Percentiles rank a stretch among this genome's conserved stretches.
Conservation (phyloP, 2,113 vertebrate species). For the Dicentrarchus labrax region DNA sequence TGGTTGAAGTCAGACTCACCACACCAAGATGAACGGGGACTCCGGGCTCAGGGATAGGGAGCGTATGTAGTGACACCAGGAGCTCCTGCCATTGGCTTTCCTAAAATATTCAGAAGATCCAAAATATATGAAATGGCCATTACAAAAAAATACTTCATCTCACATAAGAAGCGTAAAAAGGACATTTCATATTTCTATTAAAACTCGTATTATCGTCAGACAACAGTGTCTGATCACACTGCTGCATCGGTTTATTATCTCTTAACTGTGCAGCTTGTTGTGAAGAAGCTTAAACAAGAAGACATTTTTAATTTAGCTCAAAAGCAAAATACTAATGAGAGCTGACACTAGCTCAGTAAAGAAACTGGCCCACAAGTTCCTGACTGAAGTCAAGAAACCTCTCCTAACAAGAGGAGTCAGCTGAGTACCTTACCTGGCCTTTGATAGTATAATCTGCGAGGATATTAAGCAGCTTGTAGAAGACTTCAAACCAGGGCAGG, state of each 20-base stretch:
- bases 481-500: constrained; percentile 98
- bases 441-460: constrained; percentile 95
- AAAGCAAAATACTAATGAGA: background rate
- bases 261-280: background rate
- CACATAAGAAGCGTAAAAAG: background rate
- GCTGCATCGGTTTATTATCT: background rate
- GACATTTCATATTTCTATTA: background rate
- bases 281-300: background rate
- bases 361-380: too few species aligned
- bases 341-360: background rate
- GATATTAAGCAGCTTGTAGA: constrained; percentile 97
- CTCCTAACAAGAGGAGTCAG: background rate
- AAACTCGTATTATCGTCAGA: background rate
- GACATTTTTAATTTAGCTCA: background rate
- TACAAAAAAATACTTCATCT: background rate
- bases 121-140: background rate
- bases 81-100: constrained; percentile 93
- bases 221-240: background rate
- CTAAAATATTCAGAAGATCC: constrained; percentile 81
- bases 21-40: constrained; percentile 92
- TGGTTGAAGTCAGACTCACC: constrained; percentile 83
- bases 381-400: too few species aligned
- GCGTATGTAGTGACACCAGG: constrained; percentile 89
- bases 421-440: constrained; percentile 88
- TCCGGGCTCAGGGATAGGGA: constrained; percentile 91